Evolutionary conservation across 2,113 vertebrate species (phyloP), one percentile per base, ranked within the genome.

Genomic region (Passer montanus): DNA sequence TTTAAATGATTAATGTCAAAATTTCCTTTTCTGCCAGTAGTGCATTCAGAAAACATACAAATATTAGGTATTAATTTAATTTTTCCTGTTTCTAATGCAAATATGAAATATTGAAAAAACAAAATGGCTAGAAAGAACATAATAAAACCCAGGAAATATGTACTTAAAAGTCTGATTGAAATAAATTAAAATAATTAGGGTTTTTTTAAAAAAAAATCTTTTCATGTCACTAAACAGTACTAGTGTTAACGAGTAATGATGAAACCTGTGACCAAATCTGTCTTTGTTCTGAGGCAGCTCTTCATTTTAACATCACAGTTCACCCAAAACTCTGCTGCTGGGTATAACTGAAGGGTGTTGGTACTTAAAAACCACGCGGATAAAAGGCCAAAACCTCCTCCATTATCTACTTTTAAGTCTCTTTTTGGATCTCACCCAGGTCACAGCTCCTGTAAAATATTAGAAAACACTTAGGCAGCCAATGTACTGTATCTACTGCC

Each of bases 401-500:
- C 50, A 60, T 74, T 93, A 90, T 64, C 88, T 84, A 58, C 60
- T 88, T 96, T 81, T 75, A 87, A 96, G 73, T 87, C 60, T 89
- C 70, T 93, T 84, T 90, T 93, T 96, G 90, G 85, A 92, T 88
- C 47, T 92, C 76, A 92, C 47, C 39, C 88, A 86, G 72, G 79
- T 70, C 92, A 90, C 72, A 44, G 90, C 83, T 93, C 60, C 93
- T 76, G 84, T 72, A 43, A 94, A 97, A 92, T 96, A 81, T 89
- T 75, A 96, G 92, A 95, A 94, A 96, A 96, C 92, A 84, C 79
- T 92, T 93, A 93, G 79, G 95, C 82, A 97, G 79, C 52, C 88
- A 88, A 93, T 93, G 92, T 96, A 67, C 94, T 96, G 82, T 92
- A 39, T 86, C 88, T 93, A 67, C 68, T 93, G 73, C 56, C 52